Evolutionary conservation across 2,797 vertebrate genomes (phyloP), one percentile per base, ranked within the genome.

Genomic region (Cirrhinus molitorella): DNA sequence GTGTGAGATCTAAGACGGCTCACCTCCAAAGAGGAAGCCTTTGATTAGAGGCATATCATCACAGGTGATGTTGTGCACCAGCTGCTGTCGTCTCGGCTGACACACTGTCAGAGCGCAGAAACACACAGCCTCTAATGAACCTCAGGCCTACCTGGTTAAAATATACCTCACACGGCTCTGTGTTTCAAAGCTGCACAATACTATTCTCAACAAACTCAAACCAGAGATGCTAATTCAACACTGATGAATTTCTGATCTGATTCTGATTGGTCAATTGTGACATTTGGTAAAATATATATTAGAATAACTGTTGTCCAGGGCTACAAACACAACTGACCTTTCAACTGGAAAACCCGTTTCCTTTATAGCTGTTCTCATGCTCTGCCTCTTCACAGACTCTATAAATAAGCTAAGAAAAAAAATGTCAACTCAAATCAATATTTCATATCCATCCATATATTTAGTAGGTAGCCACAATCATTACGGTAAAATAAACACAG

Each of bases 1-100:
- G 63, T 80, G 77, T 72, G 73, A 83, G 84, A 88, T 85, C 81
- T 84, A 80, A 88, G 68, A 80, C 47, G 68, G 43, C 67, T 83
- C 65, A 47, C 71, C 77, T 74, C 78, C 63, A 80, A 80, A 83
- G 53, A 73, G 16, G n/a, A 83, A 65, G 55, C 31, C 77, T 86
- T 86, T 86, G 85, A 86, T 83, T 80, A 80, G 81, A 72, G 65
- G 19, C 51, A 73, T 19, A 80, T 68, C 77, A 83, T 83, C 78
- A 74, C 76, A 83, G 81, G 81, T 87, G 81, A 83, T 43, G 57
- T 80, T 86, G 51, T 76, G 72, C 61, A 83, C 47, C 61, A 83
- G 74, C 74, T 83, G 73, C 74, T 83, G 82, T 83, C 53, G 40
- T 61, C 83, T 83, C 25, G 11, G 71, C 57, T 83, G 80, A 87